These are phyloP conservation scores for Nemopilema nomurai DNA, from an alignment of 30 jellyfish, hydroid and myxozoan species.

Conservation along the genomic window DNA sequence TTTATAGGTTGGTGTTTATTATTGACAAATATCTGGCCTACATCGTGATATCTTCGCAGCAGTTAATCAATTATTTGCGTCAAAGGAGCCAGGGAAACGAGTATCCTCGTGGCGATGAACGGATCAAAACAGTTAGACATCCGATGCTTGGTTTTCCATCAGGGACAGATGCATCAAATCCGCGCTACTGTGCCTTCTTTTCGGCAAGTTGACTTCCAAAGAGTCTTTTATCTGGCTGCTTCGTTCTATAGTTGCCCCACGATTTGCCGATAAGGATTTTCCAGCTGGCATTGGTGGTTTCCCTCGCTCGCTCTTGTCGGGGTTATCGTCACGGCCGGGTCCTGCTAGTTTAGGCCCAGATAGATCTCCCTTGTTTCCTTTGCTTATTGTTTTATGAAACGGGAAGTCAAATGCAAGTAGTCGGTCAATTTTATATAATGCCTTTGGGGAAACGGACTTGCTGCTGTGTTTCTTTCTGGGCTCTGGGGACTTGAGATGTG, in stretches of 20 bases:
- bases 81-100: too few species aligned
- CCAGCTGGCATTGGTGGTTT: too few species aligned
- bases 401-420: background rate
- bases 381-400: background rate
- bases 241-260: background rate
- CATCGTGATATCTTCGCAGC: too few species aligned
- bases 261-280: background rate
- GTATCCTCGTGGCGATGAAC: too few species aligned
- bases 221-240: background rate
- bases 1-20: too few species aligned
- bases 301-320: too few species aligned
- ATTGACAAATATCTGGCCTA: too few species aligned
- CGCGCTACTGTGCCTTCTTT: constrained; percentile 45
- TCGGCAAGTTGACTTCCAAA: background rate
- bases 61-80: too few species aligned
- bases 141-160: background rate
- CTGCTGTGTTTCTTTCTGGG: background rate
- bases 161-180: background rate
- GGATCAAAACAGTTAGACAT: constrained; percentile 2
- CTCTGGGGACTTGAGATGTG: background rate
- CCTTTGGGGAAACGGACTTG: constrained; percentile 49
- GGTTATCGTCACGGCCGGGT: too few species aligned
- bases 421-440: constrained; percentile 31
- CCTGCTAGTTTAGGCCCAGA: background rate
- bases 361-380: background rate